Evolutionary conservation across 2,797 vertebrate species (phyloP), one percentile per base, ranked within the genome.

Genomic region (Tenualosa thibaudeaui): DNA sequence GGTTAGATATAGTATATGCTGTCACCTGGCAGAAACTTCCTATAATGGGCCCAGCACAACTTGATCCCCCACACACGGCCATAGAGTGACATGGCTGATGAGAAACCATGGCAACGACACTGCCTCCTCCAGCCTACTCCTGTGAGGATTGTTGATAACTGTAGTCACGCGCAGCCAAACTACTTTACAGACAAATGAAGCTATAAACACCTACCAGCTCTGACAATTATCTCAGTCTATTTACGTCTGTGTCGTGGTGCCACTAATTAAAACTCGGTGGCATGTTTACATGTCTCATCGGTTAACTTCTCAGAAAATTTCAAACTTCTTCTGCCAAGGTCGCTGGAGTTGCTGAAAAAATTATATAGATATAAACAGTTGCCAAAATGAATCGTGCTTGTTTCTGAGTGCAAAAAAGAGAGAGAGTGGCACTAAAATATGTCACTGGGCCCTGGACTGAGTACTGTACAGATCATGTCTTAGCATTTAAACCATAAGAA

Each of bases 31-130:
- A 15, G 68, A 15, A 75, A 75, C 37, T 75, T 75, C 68, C 68
- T 40, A 31, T 75, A 75, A 75, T 75, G 68, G 68, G 68, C 31
- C 13, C 13, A 75, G 68, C 17, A 37, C 40, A 75, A 75, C 13
- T 75, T 40, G 31, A 75, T 75, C 68, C 68, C 68, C 40, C 65
- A 71, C 19, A 58, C 13, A 75, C 13, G 84, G 49, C 84, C 46
- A 50, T 43, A 9, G 81, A 81, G 81, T 56, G 75, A 82, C 43
- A 84, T 54, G 5, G 83, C 43, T 17, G 68, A 84, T 68, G 22
- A 82, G 87, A 82, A 86, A 86, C 85, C 84, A 89, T 89, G 81
- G 86, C 82, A 86, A 89, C 85, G 24, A 81, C 31, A 83, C 86
- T 86, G 75, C 71, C 85, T 46, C 81, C 40, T 83, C 60, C 82